These are phyloP conservation scores for Aphidius colemani DNA, from an alignment of 2,888 invertebrate species.

Conservation along the genomic window DNA sequence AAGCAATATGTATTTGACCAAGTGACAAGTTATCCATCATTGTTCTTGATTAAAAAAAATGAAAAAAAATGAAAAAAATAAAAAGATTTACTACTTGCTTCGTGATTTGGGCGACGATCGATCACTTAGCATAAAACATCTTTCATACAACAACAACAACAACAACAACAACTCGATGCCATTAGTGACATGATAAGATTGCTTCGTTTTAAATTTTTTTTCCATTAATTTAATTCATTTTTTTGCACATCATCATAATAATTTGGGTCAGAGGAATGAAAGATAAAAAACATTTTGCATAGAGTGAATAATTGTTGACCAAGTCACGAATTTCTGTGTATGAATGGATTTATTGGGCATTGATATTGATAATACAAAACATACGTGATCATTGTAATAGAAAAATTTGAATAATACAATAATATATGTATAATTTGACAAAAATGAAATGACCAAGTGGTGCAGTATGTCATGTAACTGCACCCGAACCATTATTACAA, in stretches of 20 bases:
- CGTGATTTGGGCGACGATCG: constrained; percentile 49
- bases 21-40: too few relatives aligned
- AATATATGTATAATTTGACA: too few relatives aligned
- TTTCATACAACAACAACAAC: constrained; percentile 8
- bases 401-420: too few relatives aligned
- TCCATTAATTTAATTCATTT: neutral
- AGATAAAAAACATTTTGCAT: neutral
- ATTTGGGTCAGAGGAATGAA: constrained; percentile 43
- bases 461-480: constrained; percentile 29
- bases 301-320: too few relatives aligned
- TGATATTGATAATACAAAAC: too few relatives aligned
- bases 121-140: constrained; percentile 53
- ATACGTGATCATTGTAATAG: too few relatives aligned
- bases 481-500: too few relatives aligned
- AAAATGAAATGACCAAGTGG: neutral
- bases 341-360: too few relatives aligned
- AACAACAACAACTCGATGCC: neutral
- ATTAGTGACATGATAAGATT: constrained; percentile 36
- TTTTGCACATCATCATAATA: constrained; percentile 11
- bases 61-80: too few relatives aligned
- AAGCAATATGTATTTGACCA: too few relatives aligned
- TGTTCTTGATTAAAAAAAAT: too few relatives aligned
- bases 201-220: constrained; percentile 11
- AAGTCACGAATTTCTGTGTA: too few relatives aligned
- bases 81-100: constrained; percentile 24